These are phyloP conservation scores for Anastrepha obliqua DNA, from an alignment of 1,140 invertebrate species.

Conservation along the genomic window DNA sequence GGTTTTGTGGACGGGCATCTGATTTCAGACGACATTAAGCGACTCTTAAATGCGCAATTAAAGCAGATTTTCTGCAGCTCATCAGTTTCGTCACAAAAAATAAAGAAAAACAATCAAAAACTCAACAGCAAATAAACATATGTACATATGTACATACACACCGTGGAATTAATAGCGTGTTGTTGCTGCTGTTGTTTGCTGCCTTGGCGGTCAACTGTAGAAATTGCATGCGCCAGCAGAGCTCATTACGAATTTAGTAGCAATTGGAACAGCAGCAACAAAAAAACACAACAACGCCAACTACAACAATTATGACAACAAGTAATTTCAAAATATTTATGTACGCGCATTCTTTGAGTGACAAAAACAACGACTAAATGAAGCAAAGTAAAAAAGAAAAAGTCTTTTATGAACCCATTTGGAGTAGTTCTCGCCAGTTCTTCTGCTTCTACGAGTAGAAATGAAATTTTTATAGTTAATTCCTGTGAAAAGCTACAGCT, in stretches of 20 bases:
- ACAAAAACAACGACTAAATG: background rate
- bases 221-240: slow-evolving; percentile 23
- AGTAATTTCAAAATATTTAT: slow-evolving; percentile 47
- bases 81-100: slow-evolving; percentile 37
- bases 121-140: background rate
- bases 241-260: slow-evolving; percentile 52
- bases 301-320: slow-evolving; percentile 48
- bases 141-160: background rate
- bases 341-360: background rate
- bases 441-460: slow-evolving; percentile 20
- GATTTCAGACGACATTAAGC: slow-evolving; percentile 54
- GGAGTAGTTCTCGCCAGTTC: slow-evolving; percentile 21
- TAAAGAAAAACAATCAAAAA: background rate
- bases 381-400: background rate
- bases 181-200: background rate
- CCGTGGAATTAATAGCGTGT: background rate
- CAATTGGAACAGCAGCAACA: background rate
- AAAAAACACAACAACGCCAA: background rate
- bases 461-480: slow-evolving; percentile 30
- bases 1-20: slow-evolving; percentile 1
- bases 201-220: slow-evolving; percentile 18
- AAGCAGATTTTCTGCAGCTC: slow-evolving; percentile 53
- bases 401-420: background rate
- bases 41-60: slow-evolving; percentile 55
- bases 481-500: slow-evolving; percentile 48